These are phyloP conservation scores for Abrostola tripartita DNA, from an alignment of 2,888 invertebrate species.

Conservation along the genomic window DNA sequence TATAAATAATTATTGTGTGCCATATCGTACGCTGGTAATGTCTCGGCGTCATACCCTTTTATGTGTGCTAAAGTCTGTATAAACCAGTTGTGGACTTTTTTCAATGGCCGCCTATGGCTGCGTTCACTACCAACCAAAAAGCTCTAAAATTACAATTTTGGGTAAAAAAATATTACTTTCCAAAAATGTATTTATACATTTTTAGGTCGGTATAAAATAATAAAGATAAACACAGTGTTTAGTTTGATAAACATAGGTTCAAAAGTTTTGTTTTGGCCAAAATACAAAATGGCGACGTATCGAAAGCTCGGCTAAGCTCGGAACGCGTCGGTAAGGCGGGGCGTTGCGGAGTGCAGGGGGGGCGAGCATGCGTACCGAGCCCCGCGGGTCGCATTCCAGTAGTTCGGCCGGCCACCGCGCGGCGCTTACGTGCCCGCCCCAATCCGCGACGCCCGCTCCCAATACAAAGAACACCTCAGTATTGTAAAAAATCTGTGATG, in stretches of 20 bases:
- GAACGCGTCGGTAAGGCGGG: slow-evolving; percentile 75
- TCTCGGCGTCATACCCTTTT: slow-evolving; percentile 52
- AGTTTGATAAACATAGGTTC: neutral
- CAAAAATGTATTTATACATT: neutral
- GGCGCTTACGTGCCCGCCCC: slow-evolving; percentile 70
- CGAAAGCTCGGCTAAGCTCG: slow-evolving; percentile 71
- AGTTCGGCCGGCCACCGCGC: slow-evolving; percentile 81
- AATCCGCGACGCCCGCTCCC: slow-evolving; percentile 74
- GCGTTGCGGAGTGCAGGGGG: slow-evolving; percentile 55
- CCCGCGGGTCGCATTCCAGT: slow-evolving; percentile 83
- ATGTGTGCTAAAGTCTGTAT: slow-evolving; percentile 29
- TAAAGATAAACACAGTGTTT: accelerated
- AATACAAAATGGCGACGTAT: slow-evolving; percentile 56
- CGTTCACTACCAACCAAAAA: slow-evolving; percentile 58
- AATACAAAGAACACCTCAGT: slow-evolving; percentile 87
- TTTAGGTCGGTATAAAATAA: neutral
- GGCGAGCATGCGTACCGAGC: slow-evolving; percentile 83
- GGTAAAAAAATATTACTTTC: slow-evolving; percentile 10
- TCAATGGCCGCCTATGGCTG: slow-evolving; percentile 60
- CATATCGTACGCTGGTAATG: slow-evolving; percentile 44
- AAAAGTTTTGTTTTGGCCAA: slow-evolving; percentile 10
- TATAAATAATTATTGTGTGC: slow-evolving; percentile 57
- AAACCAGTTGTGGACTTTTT: slow-evolving; percentile 61
- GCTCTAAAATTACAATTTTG: slow-evolving; percentile 33
- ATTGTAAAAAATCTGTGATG: slow-evolving; percentile 88